Evolutionary conservation across 2,113 vertebrate species (phyloP).

Genomic region (Lepidothrix coronata): DNA sequence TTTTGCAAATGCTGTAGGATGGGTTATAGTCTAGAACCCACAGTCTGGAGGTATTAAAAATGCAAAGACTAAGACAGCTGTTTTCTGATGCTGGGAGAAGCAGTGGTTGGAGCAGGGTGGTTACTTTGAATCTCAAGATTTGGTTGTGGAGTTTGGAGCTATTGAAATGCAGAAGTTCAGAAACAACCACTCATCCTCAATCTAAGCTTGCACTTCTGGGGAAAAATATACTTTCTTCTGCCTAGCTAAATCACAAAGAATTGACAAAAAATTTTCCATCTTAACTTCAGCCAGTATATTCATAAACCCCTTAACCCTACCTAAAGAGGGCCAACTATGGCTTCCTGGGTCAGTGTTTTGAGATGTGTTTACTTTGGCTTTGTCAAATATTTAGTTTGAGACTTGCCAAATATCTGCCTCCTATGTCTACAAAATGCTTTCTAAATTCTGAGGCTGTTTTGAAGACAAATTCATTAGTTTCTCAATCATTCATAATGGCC

Average conservation of each 20-base stretch:
- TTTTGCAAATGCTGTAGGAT: slow-evolving; percentile 6
- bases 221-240: background rate
- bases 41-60: background rate
- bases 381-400: background rate
- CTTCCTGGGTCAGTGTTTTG: background rate
- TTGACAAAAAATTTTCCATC: background rate
- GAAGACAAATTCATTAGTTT: slow-evolving; percentile 18
- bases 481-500: background rate
- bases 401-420: background rate
- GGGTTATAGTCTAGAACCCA: background rate
- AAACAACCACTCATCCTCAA: background rate
- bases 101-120: background rate
- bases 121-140: background rate
- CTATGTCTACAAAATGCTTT: background rate
- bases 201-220: background rate
- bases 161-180: background rate
- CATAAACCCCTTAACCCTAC: background rate
- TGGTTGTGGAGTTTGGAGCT: background rate
- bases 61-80: background rate
- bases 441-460: background rate
- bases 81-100: background rate
- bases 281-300: background rate
- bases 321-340: background rate
- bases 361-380: background rate
- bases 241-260: background rate